These are phyloP conservation scores for Drosophila colorata DNA, from an alignment of 2,888 invertebrate genomes.

Conservation along the genomic window DNA sequence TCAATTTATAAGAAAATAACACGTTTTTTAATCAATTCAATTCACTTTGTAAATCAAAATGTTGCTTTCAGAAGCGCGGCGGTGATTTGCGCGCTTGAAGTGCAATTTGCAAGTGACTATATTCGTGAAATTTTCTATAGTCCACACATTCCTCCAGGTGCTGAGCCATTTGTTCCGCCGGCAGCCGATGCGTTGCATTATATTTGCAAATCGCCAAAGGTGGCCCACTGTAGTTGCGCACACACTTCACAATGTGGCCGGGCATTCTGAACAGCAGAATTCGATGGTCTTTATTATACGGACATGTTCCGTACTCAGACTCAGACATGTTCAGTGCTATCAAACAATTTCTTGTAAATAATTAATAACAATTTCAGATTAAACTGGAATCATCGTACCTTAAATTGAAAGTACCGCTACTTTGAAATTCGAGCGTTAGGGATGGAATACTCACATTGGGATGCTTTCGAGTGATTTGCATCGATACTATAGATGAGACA, in stretches of 20 bases:
- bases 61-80: background rate
- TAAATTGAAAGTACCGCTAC: conserved; percentile 46
- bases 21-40: background rate
- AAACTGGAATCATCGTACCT: too few relatives aligned
- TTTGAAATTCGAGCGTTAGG: conserved; percentile 5
- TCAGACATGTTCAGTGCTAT: conserved; percentile 35
- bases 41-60: background rate
- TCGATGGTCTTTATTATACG: conserved; percentile 58
- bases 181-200: conserved; percentile 83
- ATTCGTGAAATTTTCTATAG: conserved; percentile 55
- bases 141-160: conserved; percentile 78
- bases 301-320: conserved; percentile 48
- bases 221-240: conserved; percentile 58
- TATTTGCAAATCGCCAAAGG: conserved; percentile 80
- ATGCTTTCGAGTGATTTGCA: background rate
- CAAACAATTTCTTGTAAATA: background rate
- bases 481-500: background rate
- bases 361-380: background rate
- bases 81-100: conserved; percentile 21
- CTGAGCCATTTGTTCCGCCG: conserved; percentile 61
- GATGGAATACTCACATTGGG: background rate
- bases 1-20: background rate
- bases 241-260: conserved; percentile 60
- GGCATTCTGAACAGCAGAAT: conserved; percentile 56
- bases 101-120: conserved; percentile 52